Base-by-base conservation (phyloP, 1,140 invertebrate species). In the Drosophila willistoni region DNA sequence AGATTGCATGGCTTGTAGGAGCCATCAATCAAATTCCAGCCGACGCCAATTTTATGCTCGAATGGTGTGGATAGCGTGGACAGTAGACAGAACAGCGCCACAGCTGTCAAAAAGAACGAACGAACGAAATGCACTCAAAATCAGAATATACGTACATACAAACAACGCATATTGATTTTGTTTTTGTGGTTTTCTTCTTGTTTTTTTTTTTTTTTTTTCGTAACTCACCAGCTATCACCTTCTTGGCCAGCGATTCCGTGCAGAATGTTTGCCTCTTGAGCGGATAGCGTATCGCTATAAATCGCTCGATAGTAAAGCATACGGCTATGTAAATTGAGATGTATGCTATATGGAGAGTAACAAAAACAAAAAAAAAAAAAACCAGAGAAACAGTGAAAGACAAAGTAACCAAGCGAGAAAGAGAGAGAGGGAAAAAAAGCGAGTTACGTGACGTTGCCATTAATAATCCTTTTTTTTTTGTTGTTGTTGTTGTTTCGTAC, bases 271-370 rank as follows among this genome's bases (percentile, higher is more conserved):
- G 95, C 22, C 96, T 95, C 72, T 94, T 94, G 82, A 97, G 95
- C 19, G 96, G 96, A 93, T 96, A 94, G 73, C 95, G 95, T 5
- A 97, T 95, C 29, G 95, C 96, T 60, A 96, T 95, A 93, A 96
- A 97, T 47, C 96, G 92, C 92, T 97, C 96, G 63, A 96, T 93
- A 3, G 96, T 97, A 90, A 97, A 97, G 33, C 95, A 95, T 3
- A 96, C 95, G 29, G 95, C 96, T 59, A 97, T 92, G 95, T 96
- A 96, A 39, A 96, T 95, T 19, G 95, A 96, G 36, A 95, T 95
- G 90, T 95, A 96, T 76, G 94, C 95, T 95, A 85, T 68, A 12
- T 34, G 14, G 13, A 41, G 17, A 13, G 22, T 12, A 39, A 3
- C 10, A 39, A 10, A 10, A 12, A 39, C 1, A 9, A 39, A 39